Conservation (phyloP, 37 sponge, comb jelly and placozoan species). For the Dysidea cf. avara region DNA sequence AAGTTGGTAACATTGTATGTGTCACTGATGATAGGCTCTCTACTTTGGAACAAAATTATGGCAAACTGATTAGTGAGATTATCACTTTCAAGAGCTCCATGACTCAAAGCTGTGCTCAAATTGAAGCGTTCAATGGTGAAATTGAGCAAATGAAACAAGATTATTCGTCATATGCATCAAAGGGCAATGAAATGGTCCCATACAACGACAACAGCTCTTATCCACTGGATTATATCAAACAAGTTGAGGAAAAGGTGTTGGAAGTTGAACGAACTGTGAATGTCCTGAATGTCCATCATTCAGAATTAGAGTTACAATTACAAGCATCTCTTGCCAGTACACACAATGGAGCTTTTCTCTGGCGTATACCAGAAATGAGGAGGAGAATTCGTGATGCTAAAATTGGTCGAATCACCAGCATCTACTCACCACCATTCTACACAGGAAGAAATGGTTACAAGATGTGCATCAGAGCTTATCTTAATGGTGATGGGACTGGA, state of each 20-base stretch:
- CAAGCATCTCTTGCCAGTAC: constrained; percentile 80
- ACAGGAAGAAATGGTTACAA: constrained; percentile 84
- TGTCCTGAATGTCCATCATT: constrained; percentile 44
- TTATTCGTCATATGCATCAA: no score
- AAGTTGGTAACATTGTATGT: no score
- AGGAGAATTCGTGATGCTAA: constrained; percentile 72
- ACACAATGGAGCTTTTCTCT: constrained; percentile 75
- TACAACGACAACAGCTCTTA: constrained; percentile 9
- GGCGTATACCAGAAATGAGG: constrained; percentile 76
- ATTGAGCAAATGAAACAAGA: no score
- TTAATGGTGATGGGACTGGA: constrained; percentile 90
- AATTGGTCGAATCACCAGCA: constrained; percentile 61
- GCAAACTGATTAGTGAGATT: no score
- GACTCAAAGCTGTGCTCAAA: no score
- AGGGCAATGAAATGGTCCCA: background rate
- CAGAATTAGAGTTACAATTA: constrained; percentile 79
- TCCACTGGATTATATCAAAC: background rate
- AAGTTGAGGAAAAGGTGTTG: constrained; percentile 45
- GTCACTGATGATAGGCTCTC: no score
- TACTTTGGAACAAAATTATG: no score
- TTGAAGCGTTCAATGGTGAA: no score
- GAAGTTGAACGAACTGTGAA: constrained; percentile 43
- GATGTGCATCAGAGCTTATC: constrained; percentile 80
- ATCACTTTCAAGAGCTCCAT: no score
- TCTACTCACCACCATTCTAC: constrained; percentile 85